These are phyloP conservation scores for Eunapius fragilis DNA, from an alignment of 37 sponge, comb jelly and placozoan genomes.

Conservation along the genomic window DNA sequence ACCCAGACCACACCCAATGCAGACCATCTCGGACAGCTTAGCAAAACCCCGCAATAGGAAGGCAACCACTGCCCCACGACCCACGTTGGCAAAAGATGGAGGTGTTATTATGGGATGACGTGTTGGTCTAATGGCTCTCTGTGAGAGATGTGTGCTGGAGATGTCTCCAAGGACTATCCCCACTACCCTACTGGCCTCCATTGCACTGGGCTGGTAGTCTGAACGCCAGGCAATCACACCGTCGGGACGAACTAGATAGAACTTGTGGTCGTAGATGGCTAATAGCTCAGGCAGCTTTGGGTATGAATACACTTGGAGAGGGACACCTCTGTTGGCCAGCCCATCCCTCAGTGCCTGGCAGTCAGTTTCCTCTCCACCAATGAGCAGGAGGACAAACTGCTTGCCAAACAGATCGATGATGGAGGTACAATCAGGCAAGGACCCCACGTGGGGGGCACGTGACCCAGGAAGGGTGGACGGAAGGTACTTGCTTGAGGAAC, in stretches of 20 bases:
- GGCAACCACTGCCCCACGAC: background rate
- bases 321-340: conserved; percentile 31
- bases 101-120: conserved; percentile 4
- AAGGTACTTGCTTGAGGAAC: conserved; percentile 8
- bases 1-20: conserved; percentile 31
- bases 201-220: conserved; percentile 52
- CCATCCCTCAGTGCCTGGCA: conserved; percentile 40
- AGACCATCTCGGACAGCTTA: background rate
- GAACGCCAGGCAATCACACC: conserved; percentile 77
- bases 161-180: conserved; percentile 32
- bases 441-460: conserved; percentile 69
- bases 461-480: conserved; percentile 69
- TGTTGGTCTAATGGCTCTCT: no score
- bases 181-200: conserved; percentile 46
- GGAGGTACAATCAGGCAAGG: conserved; percentile 43
- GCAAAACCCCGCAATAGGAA: conserved; percentile 9
- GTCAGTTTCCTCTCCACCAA: conserved; percentile 60
- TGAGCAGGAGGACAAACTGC: conserved; percentile 53
- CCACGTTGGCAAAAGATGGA: background rate
- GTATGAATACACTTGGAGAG: conserved; percentile 17
- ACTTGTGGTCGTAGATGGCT: conserved; percentile 55
- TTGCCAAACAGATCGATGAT: conserved; percentile 74
- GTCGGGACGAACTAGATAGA: conserved; percentile 82
- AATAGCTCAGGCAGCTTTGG: conserved; percentile 42
- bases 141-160: conserved; percentile 8